phyloP scores from a whole-genome alignment of 1,140 invertebrate species.

The Zophobas atratus region DNA sequence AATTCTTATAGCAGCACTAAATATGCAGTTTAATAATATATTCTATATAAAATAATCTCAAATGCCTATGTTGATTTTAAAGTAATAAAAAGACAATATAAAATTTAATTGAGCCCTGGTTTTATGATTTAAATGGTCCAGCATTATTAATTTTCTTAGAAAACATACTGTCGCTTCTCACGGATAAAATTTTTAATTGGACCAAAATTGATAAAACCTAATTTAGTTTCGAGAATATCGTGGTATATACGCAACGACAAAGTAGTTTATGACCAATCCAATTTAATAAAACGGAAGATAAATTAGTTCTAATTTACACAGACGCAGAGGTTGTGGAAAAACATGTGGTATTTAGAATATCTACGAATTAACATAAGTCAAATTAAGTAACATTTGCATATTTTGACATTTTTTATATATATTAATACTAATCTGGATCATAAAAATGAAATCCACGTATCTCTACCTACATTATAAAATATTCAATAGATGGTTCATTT shows the following conservation, averaged over 20 bases:
- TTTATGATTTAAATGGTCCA: conserved; percentile 28
- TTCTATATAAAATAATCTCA: conserved; percentile 18
- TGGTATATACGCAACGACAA: conserved; percentile 22
- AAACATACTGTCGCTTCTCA: conserved; percentile 11
- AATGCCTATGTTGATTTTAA: neutral
- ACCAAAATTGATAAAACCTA: conserved; percentile 29
- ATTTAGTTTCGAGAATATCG: conserved; percentile 31
- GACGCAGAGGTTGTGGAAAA: conserved; percentile 5
- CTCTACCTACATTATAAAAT: conserved; percentile 5
- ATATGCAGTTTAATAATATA: conserved; percentile 12
- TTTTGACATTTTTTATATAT: conserved; percentile 3
- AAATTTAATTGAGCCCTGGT: conserved; percentile 25
- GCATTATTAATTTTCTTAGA: conserved; percentile 25
- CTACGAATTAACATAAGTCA: conserved; percentile 12
- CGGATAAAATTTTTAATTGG: conserved; percentile 37
- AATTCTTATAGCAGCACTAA: neutral
- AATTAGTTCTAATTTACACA: conserved; percentile 14
- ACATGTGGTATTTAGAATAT: conserved; percentile 26
- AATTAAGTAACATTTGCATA: conserved; percentile 33
- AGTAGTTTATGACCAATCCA: conserved; percentile 33
- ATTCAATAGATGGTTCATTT: neutral
- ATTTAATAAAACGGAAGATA: conserved; percentile 33
- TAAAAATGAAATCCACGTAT: conserved; percentile 18
- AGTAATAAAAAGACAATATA: conserved; percentile 37
- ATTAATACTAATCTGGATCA: conserved; percentile 15